Evolutionary conservation across 1,140 invertebrate genomes (phyloP).

Genomic region (Telenomus remus): DNA sequence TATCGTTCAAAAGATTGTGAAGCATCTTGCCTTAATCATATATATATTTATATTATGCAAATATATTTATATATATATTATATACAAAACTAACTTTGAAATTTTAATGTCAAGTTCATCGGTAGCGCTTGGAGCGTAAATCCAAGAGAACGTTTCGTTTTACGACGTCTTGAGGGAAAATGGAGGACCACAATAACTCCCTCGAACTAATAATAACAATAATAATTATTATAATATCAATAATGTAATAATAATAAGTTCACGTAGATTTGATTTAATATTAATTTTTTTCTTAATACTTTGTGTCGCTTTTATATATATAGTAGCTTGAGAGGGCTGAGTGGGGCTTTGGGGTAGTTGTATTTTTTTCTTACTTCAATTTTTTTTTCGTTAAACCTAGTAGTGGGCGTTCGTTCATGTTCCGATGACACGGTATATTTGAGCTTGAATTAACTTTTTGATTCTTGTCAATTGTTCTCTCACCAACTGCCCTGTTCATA

Average conservation of each 20-base stretch:
- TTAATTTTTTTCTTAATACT: conserved; percentile 47
- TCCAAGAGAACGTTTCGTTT: conserved; percentile 47
- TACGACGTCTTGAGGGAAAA: conserved; percentile 41
- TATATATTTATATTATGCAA: conserved; percentile 23
- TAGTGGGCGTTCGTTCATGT: conserved; percentile 41
- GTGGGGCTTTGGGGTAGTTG: conserved; percentile 56
- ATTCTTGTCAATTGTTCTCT: conserved; percentile 36
- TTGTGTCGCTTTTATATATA: conserved; percentile 60
- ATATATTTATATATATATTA: conserved; percentile 25
- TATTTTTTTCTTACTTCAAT: conserved; percentile 1
- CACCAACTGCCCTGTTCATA: conserved; percentile 28
- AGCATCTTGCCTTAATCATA: conserved; percentile 19
- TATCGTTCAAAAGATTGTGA: conserved; percentile 26
- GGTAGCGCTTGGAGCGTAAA: conserved; percentile 42
- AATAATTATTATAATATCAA: conserved; percentile 53
- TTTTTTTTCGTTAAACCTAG: conserved; percentile 40
- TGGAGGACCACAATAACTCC: conserved; percentile 48
- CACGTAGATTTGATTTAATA: conserved; percentile 54
- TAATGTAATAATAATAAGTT: conserved; percentile 61
- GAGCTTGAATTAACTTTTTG: conserved; percentile 57
- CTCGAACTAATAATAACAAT: conserved; percentile 56
- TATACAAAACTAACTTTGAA: conserved; percentile 29
- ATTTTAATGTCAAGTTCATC: conserved; percentile 40
- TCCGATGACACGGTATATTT: conserved; percentile 49
- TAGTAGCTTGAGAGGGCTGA: conserved; percentile 59